These are phyloP conservation scores for Himalopsyche kuldschensis DNA, from an alignment of 2,888 invertebrate species.

Conservation along the genomic window DNA sequence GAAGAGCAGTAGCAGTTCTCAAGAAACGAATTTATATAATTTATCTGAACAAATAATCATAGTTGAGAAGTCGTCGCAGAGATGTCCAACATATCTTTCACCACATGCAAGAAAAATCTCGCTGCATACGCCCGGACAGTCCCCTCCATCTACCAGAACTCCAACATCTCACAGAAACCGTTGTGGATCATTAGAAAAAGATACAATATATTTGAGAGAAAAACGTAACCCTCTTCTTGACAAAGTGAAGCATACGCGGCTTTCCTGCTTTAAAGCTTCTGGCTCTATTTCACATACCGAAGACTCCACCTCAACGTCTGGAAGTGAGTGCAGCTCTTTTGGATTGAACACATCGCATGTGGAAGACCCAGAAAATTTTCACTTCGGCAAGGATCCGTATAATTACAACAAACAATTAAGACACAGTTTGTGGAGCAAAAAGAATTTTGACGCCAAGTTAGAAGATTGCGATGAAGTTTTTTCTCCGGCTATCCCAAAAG, in stretches of 20 bases:
- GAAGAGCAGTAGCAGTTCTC: constrained; percentile 63
- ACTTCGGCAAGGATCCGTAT: constrained; percentile 49
- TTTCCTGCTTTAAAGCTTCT: constrained; percentile 68
- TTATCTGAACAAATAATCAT: constrained; percentile 64
- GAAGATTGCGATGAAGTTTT: constrained; percentile 55
- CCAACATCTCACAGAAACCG: constrained; percentile 54
- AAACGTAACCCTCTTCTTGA: constrained; percentile 71
- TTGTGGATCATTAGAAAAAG: constrained; percentile 59
- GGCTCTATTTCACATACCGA: constrained; percentile 57
- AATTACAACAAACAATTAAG: constrained; percentile 55
- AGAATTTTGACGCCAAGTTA: constrained; percentile 30
- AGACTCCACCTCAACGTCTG: constrained; percentile 57
- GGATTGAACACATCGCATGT: constrained; percentile 46
- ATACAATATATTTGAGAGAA: constrained; percentile 61
- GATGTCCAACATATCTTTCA: constrained; percentile 52
- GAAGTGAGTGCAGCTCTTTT: constrained; percentile 59
- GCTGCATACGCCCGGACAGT: constrained; percentile 51
- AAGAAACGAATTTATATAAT: constrained; percentile 70
- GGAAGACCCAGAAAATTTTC: constrained; percentile 51
- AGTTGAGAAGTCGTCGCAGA: constrained; percentile 60
- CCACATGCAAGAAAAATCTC: constrained; percentile 54
- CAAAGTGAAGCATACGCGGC: constrained; percentile 69
- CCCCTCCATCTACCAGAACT: constrained; percentile 53
- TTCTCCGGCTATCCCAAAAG: constrained; percentile 39
- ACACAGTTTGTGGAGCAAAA: constrained; percentile 58